phyloP scores from a whole-genome alignment of 2,113 vertebrate species.

The Oreotrochilus melanogaster region DNA sequence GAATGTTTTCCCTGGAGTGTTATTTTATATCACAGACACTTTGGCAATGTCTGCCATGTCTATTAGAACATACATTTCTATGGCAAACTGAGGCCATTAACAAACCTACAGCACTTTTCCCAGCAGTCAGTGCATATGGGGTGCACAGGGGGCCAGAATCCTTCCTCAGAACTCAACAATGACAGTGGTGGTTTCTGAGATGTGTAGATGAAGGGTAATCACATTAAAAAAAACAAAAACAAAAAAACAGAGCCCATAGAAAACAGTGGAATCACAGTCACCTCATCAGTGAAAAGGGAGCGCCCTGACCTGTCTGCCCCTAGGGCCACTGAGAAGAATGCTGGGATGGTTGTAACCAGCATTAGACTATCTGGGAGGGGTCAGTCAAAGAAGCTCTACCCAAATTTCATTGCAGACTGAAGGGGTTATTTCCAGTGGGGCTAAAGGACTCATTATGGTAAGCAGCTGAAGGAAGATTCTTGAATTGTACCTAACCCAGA shows the following conservation, averaged over 20 bases:
- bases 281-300: neutral
- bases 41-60: neutral
- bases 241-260: too few relatives aligned
- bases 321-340: neutral
- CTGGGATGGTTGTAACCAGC: neutral
- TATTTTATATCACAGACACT: neutral
- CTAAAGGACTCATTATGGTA: neutral
- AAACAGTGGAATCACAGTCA: neutral
- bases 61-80: neutral
- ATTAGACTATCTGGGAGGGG: neutral
- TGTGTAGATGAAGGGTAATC: neutral
- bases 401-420: neutral
- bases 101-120: neutral
- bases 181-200: accelerated
- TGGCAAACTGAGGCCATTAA: neutral
- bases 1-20: neutral
- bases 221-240: neutral
- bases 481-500: neutral
- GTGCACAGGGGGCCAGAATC: neutral
- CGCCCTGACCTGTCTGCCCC: neutral
- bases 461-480: neutral
- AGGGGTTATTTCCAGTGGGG: accelerated
- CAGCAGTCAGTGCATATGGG: neutral
- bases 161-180: neutral
- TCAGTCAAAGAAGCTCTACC: neutral